Evolutionary conservation across 1,140 invertebrate genomes (phyloP).

Genomic region (Theocolax elegans): DNA sequence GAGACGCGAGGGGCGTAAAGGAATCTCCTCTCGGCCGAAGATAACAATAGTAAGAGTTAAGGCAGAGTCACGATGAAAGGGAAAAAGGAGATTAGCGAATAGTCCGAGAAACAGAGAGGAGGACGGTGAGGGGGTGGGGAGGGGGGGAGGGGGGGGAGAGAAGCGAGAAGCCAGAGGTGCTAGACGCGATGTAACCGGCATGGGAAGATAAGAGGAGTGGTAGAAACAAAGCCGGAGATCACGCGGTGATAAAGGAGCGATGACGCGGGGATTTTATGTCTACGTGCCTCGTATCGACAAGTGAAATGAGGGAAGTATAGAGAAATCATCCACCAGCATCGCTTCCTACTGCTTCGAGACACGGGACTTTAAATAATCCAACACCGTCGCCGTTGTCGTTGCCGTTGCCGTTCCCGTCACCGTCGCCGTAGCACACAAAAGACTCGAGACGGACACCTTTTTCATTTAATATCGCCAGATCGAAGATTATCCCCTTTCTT

Average conservation of each 20-base stretch:
- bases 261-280: background rate
- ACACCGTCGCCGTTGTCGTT: too few relatives aligned
- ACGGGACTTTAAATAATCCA: background rate
- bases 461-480: too few relatives aligned
- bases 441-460: too few relatives aligned
- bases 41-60: background rate
- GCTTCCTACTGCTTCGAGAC: background rate
- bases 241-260: background rate
- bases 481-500: too few relatives aligned
- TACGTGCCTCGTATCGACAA: background rate
- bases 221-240: conserved; percentile 2
- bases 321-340: background rate
- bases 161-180: conserved; percentile 39
- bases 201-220: background rate
- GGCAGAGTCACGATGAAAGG: conserved; percentile 6
- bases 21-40: background rate
- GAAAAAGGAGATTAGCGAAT: conserved; percentile 8
- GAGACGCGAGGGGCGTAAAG: background rate
- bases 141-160: conserved; percentile 3
- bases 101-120: background rate
- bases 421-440: too few relatives aligned
- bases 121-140: too few relatives aligned
- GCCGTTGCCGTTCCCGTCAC: too few relatives aligned
- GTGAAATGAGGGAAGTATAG: background rate
- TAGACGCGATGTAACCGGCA: too few relatives aligned